phyloP scores from a whole-genome alignment of 2,113 vertebrate species.

The Rhinopomastus cyanomelas region DNA sequence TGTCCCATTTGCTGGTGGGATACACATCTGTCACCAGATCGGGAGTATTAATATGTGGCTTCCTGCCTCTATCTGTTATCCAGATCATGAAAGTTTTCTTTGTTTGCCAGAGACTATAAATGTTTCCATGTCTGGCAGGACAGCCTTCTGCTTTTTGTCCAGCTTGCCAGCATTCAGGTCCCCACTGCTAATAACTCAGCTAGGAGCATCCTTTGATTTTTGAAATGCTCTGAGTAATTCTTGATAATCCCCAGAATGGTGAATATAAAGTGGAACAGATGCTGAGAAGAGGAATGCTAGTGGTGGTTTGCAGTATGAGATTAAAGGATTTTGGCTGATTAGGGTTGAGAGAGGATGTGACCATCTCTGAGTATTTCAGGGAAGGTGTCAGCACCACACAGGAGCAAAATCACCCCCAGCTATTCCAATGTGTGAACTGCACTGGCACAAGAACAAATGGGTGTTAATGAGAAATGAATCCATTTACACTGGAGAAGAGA shows the following conservation, averaged over 20 bases:
- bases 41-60: not conserved
- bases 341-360: not conserved
- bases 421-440: not conserved
- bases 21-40: not conserved
- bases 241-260: not conserved
- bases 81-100: not conserved
- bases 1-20: not conserved
- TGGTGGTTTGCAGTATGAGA: not conserved
- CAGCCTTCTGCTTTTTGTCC: not conserved
- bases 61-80: not conserved
- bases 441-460: constrained; percentile 5
- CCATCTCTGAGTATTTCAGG: not conserved
- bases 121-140: not conserved
- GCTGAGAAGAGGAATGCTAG: not conserved
- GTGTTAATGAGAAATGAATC: constrained; percentile 26
- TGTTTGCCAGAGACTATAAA: not conserved
- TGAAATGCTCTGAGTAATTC: constrained; percentile 21
- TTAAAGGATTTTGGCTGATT: constrained; percentile 33
- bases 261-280: constrained; percentile 11
- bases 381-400: not conserved
- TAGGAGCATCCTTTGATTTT: constrained; percentile 34
- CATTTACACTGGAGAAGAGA: not conserved
- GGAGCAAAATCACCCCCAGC: not conserved
- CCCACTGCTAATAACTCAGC: not conserved
- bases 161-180: not conserved